Percentiles rank a stretch among this genome's conserved stretches.
These are phyloP conservation scores for Atrina japonica DNA, from an alignment of 2,888 invertebrate genomes.

Conservation along the genomic window DNA sequence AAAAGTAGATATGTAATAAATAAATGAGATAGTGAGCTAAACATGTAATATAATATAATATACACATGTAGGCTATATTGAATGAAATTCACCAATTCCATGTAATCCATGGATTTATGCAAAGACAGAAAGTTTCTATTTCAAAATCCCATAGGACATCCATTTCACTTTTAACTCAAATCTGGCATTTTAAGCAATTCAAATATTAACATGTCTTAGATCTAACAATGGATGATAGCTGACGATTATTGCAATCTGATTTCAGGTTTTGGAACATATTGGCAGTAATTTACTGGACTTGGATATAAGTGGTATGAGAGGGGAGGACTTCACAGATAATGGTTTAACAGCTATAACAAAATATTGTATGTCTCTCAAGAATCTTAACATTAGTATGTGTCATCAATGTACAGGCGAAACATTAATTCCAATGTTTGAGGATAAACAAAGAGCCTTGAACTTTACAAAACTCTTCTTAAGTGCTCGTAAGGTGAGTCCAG, in stretches of 20 bases:
- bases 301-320: slow-evolving; percentile 72
- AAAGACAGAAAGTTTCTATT: too few relatives aligned
- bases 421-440: slow-evolving; percentile 66
- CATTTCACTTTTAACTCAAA: too few relatives aligned
- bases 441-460: slow-evolving; percentile 56
- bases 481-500: slow-evolving; percentile 65
- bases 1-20: too few relatives aligned
- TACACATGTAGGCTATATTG: too few relatives aligned
- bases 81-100: too few relatives aligned
- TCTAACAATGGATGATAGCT: background rate
- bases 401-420: slow-evolving; percentile 60
- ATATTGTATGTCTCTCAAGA: slow-evolving; percentile 67
- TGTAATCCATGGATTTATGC: too few relatives aligned
- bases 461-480: slow-evolving; percentile 64
- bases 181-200: too few relatives aligned
- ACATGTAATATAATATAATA: too few relatives aligned
- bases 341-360: slow-evolving; percentile 65
- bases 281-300: slow-evolving; percentile 63
- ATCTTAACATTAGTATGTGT: slow-evolving; percentile 67
- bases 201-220: too few relatives aligned
- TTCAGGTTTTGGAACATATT: slow-evolving; percentile 67
- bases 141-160: too few relatives aligned
- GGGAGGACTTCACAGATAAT: slow-evolving; percentile 65
- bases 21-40: too few relatives aligned
- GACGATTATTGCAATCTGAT: background rate